Percentiles rank a stretch among this genome's conserved stretches.
These are phyloP conservation scores for Lacerta agilis DNA, from an alignment of 2,797 vertebrate genomes.

Conservation along the genomic window DNA sequence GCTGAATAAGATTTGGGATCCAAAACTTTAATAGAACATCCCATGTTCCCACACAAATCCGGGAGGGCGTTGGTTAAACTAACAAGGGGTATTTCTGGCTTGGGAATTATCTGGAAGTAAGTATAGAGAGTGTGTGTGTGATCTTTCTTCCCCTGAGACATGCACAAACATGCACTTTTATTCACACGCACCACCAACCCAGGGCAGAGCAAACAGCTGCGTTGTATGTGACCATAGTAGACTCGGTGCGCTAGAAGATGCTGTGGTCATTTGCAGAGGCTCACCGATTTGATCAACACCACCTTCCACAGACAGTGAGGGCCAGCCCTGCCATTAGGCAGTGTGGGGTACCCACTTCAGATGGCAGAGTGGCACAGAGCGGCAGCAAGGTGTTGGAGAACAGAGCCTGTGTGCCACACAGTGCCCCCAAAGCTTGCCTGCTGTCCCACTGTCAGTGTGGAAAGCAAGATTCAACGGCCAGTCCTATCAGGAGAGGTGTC, in stretches of 20 bases:
- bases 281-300: background rate
- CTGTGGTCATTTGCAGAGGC: background rate
- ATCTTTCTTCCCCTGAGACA: background rate
- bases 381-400: background rate
- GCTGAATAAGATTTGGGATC: background rate
- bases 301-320: too few relatives aligned
- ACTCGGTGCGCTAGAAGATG: background rate
- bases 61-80: background rate
- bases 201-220: background rate
- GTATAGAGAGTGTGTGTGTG: background rate
- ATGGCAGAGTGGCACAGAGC: background rate
- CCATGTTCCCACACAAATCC: slow-evolving; percentile 17
- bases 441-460: background rate
- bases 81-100: background rate
- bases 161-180: background rate
- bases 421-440: background rate
- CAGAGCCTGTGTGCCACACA: background rate
- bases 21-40: background rate
- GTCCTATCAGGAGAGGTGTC: background rate
- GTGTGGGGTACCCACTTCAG: background rate
- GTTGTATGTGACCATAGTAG: background rate
- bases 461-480: background rate
- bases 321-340: too few relatives aligned
- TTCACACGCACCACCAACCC: background rate
- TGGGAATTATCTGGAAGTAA: background rate